Conservation (phyloP, 1,140 invertebrate species). For the Trachymyrmex septentrionalis region DNA sequence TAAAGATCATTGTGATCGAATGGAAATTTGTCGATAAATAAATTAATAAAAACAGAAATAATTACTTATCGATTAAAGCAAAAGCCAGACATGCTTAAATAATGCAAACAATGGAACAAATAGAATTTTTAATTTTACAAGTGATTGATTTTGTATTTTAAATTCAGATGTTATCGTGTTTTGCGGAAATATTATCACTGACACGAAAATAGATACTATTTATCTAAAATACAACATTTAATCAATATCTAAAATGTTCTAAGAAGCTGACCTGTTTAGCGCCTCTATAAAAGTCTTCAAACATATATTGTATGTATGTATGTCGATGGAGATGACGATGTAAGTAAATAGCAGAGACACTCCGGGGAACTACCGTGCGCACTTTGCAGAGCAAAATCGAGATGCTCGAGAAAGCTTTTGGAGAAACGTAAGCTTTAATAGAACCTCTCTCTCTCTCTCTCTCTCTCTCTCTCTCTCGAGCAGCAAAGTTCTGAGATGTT, state of each 20-base stretch:
- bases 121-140: neutral
- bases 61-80: neutral
- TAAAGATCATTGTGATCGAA: too few relatives aligned
- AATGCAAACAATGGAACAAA: neutral
- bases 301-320: constrained; percentile 12
- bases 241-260: neutral
- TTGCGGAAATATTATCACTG: neutral
- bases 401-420: constrained; percentile 41
- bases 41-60: neutral
- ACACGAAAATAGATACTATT: constrained; percentile 2
- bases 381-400: constrained; percentile 23
- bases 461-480: constrained; percentile 36
- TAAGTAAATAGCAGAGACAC: constrained; percentile 5
- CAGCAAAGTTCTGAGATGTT: constrained; percentile 37
- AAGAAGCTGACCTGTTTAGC: neutral
- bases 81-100: neutral
- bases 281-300: neutral
- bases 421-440: constrained; percentile 53
- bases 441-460: constrained; percentile 28
- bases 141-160: neutral
- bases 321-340: neutral
- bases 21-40: too few relatives aligned
- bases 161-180: neutral
- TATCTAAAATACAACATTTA: constrained; percentile 2
- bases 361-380: constrained; percentile 13